These are phyloP conservation scores for Rhyacichthys aspro DNA, from an alignment of 2,797 vertebrate species.

Conservation along the genomic window DNA sequence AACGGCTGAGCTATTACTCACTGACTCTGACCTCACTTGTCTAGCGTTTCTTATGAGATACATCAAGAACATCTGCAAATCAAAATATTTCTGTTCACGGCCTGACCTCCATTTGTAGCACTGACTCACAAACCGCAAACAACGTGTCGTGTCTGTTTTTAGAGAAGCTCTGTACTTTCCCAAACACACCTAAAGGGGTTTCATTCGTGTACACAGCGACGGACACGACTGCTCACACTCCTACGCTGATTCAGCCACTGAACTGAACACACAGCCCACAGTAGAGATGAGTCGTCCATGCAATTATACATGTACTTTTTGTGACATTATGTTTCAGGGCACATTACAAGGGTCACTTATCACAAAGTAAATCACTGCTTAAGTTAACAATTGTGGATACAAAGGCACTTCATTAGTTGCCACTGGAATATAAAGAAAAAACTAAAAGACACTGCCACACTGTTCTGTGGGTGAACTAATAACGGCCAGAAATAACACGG, in stretches of 20 bases:
- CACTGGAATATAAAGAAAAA: background rate
- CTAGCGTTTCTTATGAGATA: background rate
- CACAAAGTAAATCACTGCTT: background rate
- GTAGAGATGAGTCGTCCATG: background rate
- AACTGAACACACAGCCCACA: background rate
- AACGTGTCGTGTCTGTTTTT: background rate
- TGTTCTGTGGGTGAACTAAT: background rate
- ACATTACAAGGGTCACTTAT: conserved; percentile 10
- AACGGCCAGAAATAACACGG: background rate
- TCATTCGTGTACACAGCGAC: conserved; percentile 2
- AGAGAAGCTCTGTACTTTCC: background rate
- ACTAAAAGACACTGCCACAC: too few relatives aligned
- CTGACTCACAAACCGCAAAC: conserved; percentile 28
- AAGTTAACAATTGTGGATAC: too few relatives aligned
- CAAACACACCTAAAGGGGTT: conserved; percentile 5
- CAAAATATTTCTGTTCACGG: conserved; percentile 37
- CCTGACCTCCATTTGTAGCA: conserved; percentile 29
- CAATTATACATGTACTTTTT: background rate
- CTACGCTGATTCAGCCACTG: conserved; percentile 3
- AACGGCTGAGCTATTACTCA: conserved; percentile 2
- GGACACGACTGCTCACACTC: conserved; percentile 5
- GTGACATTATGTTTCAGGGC: background rate
- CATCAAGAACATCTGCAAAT: conserved; percentile 8
- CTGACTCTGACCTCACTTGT: conserved; percentile 22
- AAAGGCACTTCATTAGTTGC: background rate